Evolutionary conservation across 2,797 vertebrate genomes (phyloP).

Genomic region (Prunella strophiata): DNA sequence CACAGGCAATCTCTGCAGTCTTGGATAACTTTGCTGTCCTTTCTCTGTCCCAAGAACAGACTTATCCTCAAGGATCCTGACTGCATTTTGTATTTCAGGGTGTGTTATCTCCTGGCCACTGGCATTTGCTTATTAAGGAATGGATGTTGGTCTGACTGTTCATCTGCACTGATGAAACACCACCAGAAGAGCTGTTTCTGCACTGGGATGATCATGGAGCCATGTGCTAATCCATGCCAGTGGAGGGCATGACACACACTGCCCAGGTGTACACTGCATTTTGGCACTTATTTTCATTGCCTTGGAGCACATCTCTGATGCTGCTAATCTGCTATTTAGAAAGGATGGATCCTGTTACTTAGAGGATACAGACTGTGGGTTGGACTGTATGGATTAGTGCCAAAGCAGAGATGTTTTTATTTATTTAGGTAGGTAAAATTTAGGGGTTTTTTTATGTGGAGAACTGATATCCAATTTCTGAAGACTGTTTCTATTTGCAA

Average conservation of each 20-base stretch:
- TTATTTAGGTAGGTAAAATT: not conserved
- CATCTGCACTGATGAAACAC: not conserved
- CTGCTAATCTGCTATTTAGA: not conserved
- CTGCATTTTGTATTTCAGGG: not conserved
- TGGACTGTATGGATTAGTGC: not conserved
- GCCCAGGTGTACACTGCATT: fast-evolving
- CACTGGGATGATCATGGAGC: not conserved
- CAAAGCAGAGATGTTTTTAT: not conserved
- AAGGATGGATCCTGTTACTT: not conserved
- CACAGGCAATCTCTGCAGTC: not conserved
- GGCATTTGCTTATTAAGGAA: not conserved
- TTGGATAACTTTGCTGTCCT: not conserved
- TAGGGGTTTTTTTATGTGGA: not conserved
- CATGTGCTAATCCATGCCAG: fast-evolving
- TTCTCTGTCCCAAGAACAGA: not conserved
- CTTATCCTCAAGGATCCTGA: not conserved
- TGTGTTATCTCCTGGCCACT: not conserved
- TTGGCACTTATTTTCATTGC: not conserved
- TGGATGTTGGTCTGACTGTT: not conserved
- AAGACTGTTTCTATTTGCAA: not conserved
- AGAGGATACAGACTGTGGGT: not conserved
- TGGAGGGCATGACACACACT: not conserved
- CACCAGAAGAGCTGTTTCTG: not conserved
- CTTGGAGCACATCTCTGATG: not conserved
- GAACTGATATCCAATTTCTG: not conserved